Base-by-base conservation (phyloP, 2,888 invertebrate species). In the Netelia fuscicornis region DNA sequence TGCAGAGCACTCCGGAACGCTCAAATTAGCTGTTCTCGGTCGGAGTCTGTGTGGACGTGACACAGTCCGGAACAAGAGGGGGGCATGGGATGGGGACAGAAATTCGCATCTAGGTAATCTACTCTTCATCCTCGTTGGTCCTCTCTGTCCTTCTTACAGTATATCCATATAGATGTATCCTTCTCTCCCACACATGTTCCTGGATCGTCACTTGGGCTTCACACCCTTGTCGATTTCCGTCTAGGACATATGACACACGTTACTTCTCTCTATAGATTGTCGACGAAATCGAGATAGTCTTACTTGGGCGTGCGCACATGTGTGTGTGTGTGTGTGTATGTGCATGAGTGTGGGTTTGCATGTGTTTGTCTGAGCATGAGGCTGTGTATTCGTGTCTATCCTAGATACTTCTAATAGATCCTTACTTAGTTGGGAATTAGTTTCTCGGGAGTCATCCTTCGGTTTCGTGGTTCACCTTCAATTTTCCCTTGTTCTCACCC, bases 21-120 rank as follows among this genome's bases (percentile, higher is more conserved):
- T 88, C 87, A 88, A 90, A 91, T 91, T 90, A 91, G 90, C 89
- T 86, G 88, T 84, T 87, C 82, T 75, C 80, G 75, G 74, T 78
- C 84, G 75, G 48, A 76, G 56, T 77, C 84, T 70, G 48, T 74
- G 56, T 86, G 81, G 75, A 85, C 85, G 83, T 77, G 87, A 88
- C 85, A 86, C 70, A 76, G 62, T 68, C 54, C 54, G 56, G 56
- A 54, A 56, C 52, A 37, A 62, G 86, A 85, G 67, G 56, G 48
- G 67, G 20, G 13, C n/a, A n/a, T 77, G 56, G 30, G 67, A 37
- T 76, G 56, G 30, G 20, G 20, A 42, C 58, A n/a, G 10, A n/a
- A 42, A 42, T 13, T 44, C 58, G 42, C 13, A 11, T 10, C 56
- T 13, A 60, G 42, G 44, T 44, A 62, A 62, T 74, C 60, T 70